These are phyloP conservation scores for Eurytemora carolleeae DNA, from an alignment of 1,140 invertebrate genomes.

Conservation along the genomic window DNA sequence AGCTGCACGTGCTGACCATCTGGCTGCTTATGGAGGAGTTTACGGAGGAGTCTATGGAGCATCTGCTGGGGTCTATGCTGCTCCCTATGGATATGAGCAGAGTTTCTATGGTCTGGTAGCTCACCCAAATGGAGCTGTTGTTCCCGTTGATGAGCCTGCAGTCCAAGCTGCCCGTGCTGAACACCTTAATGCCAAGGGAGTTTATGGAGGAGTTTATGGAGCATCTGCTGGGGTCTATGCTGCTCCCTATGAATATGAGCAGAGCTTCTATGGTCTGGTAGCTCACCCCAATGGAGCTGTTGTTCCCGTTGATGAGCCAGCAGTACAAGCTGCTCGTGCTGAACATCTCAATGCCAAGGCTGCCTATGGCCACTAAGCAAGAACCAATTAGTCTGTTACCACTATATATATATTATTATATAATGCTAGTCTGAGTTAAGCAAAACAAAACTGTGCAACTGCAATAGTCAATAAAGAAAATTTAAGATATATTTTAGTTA, in stretches of 20 bases:
- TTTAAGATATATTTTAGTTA: too few species aligned
- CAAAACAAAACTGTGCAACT: too few species aligned
- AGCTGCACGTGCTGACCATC: not conserved
- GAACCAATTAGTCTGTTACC: too few species aligned
- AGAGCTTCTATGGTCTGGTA: not conserved
- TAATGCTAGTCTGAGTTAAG: too few species aligned
- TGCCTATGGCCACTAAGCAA: too few species aligned
- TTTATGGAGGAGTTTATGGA: not conserved
- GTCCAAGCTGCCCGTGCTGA: constrained; percentile 1
- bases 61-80: too few species aligned
- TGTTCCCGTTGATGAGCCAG: constrained; percentile 2
- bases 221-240: not conserved
- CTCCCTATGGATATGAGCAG: too few species aligned
- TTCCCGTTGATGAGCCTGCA: not conserved
- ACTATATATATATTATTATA: too few species aligned
- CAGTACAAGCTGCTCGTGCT: constrained; percentile 1
- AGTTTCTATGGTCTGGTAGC: not conserved
- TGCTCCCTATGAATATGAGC: not conserved
- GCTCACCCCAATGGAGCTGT: constrained; percentile 14
- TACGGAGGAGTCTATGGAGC: too few species aligned
- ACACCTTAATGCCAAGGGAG: not conserved
- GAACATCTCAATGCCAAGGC: constrained; percentile 7
- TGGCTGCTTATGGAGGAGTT: too few species aligned
- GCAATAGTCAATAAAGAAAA: too few species aligned
- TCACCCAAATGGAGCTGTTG: not conserved